Base-by-base conservation (phyloP, 1,140 invertebrate genomes). In the Pomacea maculata region DNA sequence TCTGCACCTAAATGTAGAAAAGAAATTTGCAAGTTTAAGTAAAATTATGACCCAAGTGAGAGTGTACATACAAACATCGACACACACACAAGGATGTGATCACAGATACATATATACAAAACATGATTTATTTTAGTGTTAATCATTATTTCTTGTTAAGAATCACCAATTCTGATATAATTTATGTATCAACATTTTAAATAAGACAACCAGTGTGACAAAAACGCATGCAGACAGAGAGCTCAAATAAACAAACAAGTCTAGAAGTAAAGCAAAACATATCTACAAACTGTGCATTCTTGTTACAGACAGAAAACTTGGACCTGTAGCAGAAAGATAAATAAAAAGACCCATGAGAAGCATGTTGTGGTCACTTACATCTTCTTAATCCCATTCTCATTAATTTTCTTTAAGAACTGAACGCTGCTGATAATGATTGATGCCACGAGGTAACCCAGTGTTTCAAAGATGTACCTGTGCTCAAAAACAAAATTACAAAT, bases 401-500 rank as follows among this genome's bases (percentile, higher is more conserved):
- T 95, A 83, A 96, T 95, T 82, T 94, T 93, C 82, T 94, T 94
- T 87, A 96, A 94, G 87, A 95, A 95, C 83, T 96, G 95, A 17
- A 95, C 95, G 67, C 95, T 95, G 82, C 94, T 95, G 84, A 97
- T 97, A 34, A 97, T 91, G 83, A 97, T 96, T 81, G 96, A 95
- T 1, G 96, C 94, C 71, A 97, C 95, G 19, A 97, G 90, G 90
- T 96, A 96, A 7, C 96, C 97, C 15, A 99, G 92, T 15, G 97
- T 97, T 92, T 98, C 96, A 92, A 99, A 97, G 80, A 99, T 95
- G 90, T 98, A 99, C 95, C 97, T 93, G 77, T 92, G 93, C 78
- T 61, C 67, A 70, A n/a, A 65, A 81, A 71, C 70, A 75, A 78
- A 21, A 79, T 65, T 73, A 29, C 15, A 78, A 70, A 15, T 79